Evolutionary conservation across 2,113 vertebrate species (phyloP), one percentile per base, ranked within the genome.

Genomic region (Nothocercus nigrocapillus): DNA sequence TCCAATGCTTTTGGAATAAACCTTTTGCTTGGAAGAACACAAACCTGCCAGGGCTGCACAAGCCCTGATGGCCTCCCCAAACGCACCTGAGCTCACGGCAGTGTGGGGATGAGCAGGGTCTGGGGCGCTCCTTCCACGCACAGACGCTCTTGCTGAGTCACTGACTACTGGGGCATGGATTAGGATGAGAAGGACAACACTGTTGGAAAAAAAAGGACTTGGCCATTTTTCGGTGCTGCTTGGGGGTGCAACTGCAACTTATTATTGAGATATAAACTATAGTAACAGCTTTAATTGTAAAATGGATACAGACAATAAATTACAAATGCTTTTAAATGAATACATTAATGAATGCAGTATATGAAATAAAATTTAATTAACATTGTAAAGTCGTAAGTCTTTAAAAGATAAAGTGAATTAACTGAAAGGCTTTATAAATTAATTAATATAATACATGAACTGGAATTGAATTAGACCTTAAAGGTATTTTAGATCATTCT

Each of bases 291-390:
- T 51, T 85, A 94, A 94, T 88, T 68, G 84, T 85, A 82, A 63
- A 82, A 88, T 74, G 75, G 85, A 73, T 95, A 93, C 95, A 89
- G 83, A 82, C 58, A 92, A 86, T 93, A 80, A 74, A 69, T 75
- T 82, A 84, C 56, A 89, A 88, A 96, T 36, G 53, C 67, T 93
- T 95, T 90, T 59, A 94, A 80, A 97, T 85, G 69, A 94, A 85
- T 69, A 30, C 79, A 81, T 94, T 97, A 91, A 94, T 92, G 81
- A 86, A 73, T 36, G 82, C 19, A 58, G 28, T 51, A 77, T 72
- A 73, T 34, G 85, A 92, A 96, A 89, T 49, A 75, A 94, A 96
- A 90, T 95, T 90, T 88, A 97, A 97, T 96, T 96, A 94, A 90
- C 93, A 83, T 22, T 67, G 91, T 84, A 68, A 79, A 82, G 54